phyloP scores from a whole-genome alignment of 2,797 vertebrate species.

The Eulemur albifrons region DNA sequence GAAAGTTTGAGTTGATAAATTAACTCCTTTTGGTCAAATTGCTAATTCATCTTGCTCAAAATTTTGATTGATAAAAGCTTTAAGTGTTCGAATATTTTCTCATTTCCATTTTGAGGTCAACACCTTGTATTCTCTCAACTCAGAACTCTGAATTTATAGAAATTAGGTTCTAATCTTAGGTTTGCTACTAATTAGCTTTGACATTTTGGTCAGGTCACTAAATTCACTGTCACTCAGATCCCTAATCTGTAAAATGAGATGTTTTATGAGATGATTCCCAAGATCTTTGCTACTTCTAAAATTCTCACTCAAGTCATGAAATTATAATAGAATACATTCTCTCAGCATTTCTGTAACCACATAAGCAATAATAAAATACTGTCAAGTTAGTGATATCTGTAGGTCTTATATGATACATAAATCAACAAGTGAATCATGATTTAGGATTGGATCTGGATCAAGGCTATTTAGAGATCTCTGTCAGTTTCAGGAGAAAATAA shows the following conservation, averaged over 20 bases:
- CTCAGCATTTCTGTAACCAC: neutral
- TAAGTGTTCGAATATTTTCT: neutral
- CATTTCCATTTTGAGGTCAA: neutral
- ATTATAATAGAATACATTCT: neutral
- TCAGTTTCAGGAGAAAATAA: constrained; percentile 2
- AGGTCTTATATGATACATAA: neutral
- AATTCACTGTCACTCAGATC: neutral
- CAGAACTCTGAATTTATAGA: neutral
- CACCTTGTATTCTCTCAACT: neutral
- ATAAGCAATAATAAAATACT: neutral
- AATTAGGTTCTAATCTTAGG: neutral
- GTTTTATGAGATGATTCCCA: neutral
- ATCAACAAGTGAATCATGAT: neutral
- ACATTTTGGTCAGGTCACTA: neutral
- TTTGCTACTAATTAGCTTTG: neutral
- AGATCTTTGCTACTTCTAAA: neutral
- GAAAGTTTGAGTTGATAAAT: neutral
- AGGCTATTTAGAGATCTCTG: neutral
- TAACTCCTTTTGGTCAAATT: neutral
- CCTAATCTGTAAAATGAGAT: neutral
- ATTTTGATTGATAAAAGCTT: neutral
- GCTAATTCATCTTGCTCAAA: neutral
- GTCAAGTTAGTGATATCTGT: neutral
- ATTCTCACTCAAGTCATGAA: neutral
- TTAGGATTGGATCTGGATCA: neutral